Conservation (phyloP, 2,797 vertebrate genomes). For the Bufotes viridis region DNA sequence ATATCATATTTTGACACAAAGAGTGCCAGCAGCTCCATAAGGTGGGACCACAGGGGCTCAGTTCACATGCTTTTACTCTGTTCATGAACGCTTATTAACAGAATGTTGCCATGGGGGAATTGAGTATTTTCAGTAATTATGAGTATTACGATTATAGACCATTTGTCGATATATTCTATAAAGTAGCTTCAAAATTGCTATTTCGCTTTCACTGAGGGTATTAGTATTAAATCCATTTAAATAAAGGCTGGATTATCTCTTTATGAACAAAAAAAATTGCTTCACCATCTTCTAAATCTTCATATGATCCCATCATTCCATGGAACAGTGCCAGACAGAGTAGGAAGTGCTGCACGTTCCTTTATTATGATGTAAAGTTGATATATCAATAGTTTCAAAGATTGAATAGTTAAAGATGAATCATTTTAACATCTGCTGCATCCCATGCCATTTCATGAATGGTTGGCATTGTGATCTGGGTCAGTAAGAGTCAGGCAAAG, state of each 20-base stretch:
- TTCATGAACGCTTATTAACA: neutral
- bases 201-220: neutral
- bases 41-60: neutral
- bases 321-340: neutral
- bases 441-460: constrained; percentile 41
- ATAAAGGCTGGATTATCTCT: neutral
- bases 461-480: constrained; percentile 37
- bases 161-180: neutral
- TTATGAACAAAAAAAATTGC: neutral
- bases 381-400: constrained; percentile 47
- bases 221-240: neutral
- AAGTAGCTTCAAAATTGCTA: neutral
- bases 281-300: neutral
- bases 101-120: neutral
- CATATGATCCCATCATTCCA: neutral
- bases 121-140: neutral
- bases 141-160: neutral
- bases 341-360: constrained; percentile 53
- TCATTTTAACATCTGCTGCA: constrained; percentile 56
- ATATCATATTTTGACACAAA: neutral
- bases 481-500: constrained; percentile 7
- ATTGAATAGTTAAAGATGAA: constrained; percentile 49
- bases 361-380: constrained; percentile 51
- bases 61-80: neutral
- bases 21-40: neutral